These are phyloP conservation scores for Parasteatoda tepidariorum DNA, from an alignment of 1,140 invertebrate genomes.

Conservation along the genomic window DNA sequence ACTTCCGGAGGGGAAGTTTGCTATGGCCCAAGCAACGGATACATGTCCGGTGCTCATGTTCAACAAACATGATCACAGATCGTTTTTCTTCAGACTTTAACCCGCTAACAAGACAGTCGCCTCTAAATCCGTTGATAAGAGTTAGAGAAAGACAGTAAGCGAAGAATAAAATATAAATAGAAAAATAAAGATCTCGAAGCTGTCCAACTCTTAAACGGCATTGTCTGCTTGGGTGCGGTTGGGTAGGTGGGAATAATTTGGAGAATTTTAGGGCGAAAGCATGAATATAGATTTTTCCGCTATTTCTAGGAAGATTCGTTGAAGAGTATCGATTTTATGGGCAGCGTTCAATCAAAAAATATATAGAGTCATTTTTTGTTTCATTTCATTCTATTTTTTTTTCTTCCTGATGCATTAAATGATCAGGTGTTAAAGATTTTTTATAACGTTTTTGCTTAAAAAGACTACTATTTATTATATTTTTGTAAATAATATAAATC, in stretches of 20 bases:
- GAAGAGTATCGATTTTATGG: not conserved
- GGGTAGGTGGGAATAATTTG: too few species aligned
- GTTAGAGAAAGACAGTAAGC: not conserved
- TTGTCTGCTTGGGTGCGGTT: too few species aligned
- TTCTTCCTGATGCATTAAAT: too few species aligned
- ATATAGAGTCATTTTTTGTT: too few species aligned
- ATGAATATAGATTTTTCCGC: not conserved
- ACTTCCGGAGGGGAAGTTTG: conserved; percentile 56
- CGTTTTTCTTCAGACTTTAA: not conserved
- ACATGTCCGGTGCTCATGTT: conserved; percentile 35
- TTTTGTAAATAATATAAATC: too few species aligned
- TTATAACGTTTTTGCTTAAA: too few species aligned
- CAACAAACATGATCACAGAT: conserved; percentile 30
- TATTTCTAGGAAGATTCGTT: not conserved
- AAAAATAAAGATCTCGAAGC: conserved; percentile 37
- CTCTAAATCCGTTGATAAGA: conserved; percentile 43
- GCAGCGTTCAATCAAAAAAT: too few species aligned
- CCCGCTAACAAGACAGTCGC: conserved; percentile 4
- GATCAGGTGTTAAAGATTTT: too few species aligned
- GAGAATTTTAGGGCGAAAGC: too few species aligned
- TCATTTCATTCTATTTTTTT: too few species aligned
- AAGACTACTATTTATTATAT: too few species aligned
- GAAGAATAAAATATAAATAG: conserved; percentile 38
- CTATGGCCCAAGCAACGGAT: conserved; percentile 27
- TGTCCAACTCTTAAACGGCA: too few species aligned